Evolutionary conservation across 1,140 invertebrate genomes (phyloP).

Genomic region (Phymorhynchus buccinoides): DNA sequence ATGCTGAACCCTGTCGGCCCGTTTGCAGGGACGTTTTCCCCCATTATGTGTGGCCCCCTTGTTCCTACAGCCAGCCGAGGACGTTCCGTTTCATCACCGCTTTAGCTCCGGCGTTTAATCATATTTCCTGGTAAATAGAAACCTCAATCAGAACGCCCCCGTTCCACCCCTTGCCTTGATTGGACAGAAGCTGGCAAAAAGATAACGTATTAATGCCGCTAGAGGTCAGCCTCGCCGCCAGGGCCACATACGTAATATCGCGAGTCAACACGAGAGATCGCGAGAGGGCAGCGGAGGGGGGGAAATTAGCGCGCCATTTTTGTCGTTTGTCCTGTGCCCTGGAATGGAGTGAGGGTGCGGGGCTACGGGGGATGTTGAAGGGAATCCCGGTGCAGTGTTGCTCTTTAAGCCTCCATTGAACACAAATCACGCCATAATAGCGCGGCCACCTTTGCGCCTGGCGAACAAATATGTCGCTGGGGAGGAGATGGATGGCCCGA

Average conservation of each 20-base stretch:
- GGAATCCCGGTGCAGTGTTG: conserved; percentile 23
- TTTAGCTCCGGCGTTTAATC: conserved; percentile 39
- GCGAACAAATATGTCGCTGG: conserved; percentile 37
- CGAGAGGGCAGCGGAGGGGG: conserved; percentile 22
- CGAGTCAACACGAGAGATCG: conserved; percentile 37
- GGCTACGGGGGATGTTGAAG: conserved; percentile 18
- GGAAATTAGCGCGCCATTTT: conserved; percentile 39
- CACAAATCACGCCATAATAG: conserved; percentile 43
- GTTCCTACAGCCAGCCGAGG: conserved; percentile 22
- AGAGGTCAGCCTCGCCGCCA: conserved; percentile 28
- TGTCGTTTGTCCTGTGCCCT: conserved; percentile 36
- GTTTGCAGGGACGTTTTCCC: not conserved
- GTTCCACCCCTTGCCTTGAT: conserved; percentile 26
- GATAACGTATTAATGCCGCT: conserved; percentile 39
- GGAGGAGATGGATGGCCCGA: conserved; percentile 36
- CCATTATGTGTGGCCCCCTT: conserved; percentile 36
- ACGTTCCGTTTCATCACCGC: conserved; percentile 39
- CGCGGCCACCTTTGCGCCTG: conserved; percentile 33
- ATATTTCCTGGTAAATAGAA: conserved; percentile 42
- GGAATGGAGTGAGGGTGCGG: conserved; percentile 24
- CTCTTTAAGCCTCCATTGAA: conserved; percentile 35
- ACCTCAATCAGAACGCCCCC: conserved; percentile 35
- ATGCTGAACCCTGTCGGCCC: not conserved
- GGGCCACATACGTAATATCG: conserved; percentile 42
- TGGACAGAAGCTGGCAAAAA: conserved; percentile 36